Base-by-base conservation (phyloP, 2,797 vertebrate species). In the Pyrrhura leucotis region DNA sequence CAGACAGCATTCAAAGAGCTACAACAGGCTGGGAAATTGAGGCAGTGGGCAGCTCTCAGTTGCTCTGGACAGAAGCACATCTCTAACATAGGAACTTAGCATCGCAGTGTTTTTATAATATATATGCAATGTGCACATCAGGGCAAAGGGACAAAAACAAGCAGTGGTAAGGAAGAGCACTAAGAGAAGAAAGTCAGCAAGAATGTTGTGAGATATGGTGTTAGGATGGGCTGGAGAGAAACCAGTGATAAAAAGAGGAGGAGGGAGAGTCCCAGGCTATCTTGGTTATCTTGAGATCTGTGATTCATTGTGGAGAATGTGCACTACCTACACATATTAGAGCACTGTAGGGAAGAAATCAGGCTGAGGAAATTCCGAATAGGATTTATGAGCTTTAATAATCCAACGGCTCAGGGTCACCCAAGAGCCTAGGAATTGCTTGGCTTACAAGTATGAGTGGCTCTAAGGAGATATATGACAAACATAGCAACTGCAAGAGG, bases 341-440 rank as follows among this genome's bases (percentile, higher is more conserved):
- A 77, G 61, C 59, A 71, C 63, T 77, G 47, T 44, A 61, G 87
- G 82, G 62, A 74, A 91, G 54, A 85, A 72, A 63, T 62, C 76
- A 78, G 61, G 79, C 53, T 37, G 42, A 86, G 85, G 83, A 94
- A 95, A 88, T 88, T 90, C 88, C 3, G 0, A 80, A 44, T 29
- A 78, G 71, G 74, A 96, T 97, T 96, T 95, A 97, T 90, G 95
- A 84, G 50, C 79, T 96, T 96, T 95, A 96, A 95, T 93, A 96
- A 95, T 81, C 91, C 48, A 79, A 42, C 0, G 0, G 33, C 66
- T 90, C 69, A 50, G 62, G 80, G 79, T 95, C 88, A 88, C 73
- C 76, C 78, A 54, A 88, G 76, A 93, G 77, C 76, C 69, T 50
- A 88, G 40, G 79, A 94, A 81, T 37, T 88, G 79, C 85, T 93